Evolutionary conservation across 2,113 vertebrate species (phyloP).

Genomic region (Beaufortia kweichowensis): DNA sequence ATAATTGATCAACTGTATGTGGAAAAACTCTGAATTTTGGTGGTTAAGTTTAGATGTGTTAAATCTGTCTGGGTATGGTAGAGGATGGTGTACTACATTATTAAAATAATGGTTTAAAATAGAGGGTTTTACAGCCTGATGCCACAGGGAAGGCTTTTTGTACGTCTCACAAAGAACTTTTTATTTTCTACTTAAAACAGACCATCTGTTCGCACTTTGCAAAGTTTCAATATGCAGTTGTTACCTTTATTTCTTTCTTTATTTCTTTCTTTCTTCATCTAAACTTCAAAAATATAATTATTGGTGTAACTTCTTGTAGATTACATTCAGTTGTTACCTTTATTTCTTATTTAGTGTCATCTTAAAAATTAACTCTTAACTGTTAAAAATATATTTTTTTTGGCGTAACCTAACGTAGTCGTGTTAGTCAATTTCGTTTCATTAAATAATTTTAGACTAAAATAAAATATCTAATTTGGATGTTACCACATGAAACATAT

Average conservation of each 20-base stretch:
- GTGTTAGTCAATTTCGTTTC: too few species aligned
- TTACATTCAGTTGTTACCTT: too few species aligned
- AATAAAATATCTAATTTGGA: too few species aligned
- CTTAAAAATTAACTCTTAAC: too few species aligned
- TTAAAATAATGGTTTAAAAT: conserved; percentile 1
- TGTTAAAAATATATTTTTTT: too few species aligned
- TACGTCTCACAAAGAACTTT: not conserved
- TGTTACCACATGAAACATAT: too few species aligned
- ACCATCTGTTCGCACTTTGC: not conserved
- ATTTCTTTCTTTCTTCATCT: too few species aligned
- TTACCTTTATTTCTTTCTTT: not conserved
- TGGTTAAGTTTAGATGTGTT: conserved; percentile 27
- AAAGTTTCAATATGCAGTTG: not conserved
- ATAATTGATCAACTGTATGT: conserved; percentile 54
- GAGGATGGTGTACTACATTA: not conserved
- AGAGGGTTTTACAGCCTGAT: not conserved
- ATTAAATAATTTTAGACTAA: too few species aligned
- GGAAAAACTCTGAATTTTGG: conserved; percentile 3
- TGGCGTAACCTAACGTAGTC: too few species aligned
- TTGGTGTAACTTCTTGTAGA: too few species aligned
- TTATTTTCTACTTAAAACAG: not conserved
- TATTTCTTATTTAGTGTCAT: too few species aligned
- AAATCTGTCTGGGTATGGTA: not conserved
- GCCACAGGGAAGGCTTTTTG: not conserved
- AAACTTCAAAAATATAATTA: too few species aligned